Evolutionary conservation across 2,113 vertebrate genomes (phyloP).

Genomic region (Etheostoma cragini): DNA sequence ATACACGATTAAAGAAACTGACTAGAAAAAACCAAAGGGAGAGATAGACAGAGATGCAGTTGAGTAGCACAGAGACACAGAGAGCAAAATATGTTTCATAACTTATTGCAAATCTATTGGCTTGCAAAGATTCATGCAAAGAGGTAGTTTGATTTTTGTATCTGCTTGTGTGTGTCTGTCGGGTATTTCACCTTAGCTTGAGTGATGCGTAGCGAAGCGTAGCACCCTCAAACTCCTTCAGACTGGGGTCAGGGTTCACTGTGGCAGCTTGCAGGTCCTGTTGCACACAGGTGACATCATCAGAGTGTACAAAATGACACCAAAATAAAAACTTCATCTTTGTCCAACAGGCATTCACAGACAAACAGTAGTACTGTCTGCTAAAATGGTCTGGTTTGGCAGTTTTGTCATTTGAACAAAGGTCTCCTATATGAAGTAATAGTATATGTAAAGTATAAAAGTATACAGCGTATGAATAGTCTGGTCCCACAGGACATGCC

Average conservation of each 20-base stretch:
- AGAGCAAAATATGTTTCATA: background rate
- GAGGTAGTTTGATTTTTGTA: background rate
- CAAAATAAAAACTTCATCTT: background rate
- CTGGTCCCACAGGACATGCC: background rate
- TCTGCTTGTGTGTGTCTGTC: background rate
- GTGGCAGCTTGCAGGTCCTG: constrained; percentile 97
- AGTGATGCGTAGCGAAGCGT: constrained; percentile 96
- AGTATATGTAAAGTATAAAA: too few relatives aligned
- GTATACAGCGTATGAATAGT: background rate
- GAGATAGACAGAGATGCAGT: background rate
- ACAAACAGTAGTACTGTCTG: background rate
- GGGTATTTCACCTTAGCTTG: constrained; percentile 87
- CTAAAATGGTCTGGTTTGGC: background rate
- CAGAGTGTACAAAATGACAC: constrained; percentile 17
- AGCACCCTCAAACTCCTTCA: constrained; percentile 99
- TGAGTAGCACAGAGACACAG: background rate
- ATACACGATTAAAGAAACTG: constrained; percentile 40
- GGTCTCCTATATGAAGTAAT: background rate
- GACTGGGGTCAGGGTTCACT: constrained; percentile 96
- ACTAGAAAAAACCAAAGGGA: background rate
- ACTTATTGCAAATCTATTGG: background rate
- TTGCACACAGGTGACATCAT: constrained; percentile 43
- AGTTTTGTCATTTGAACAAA: background rate
- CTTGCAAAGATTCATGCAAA: constrained; percentile 5
- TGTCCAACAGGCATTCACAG: background rate